Evolutionary conservation across 2,797 vertebrate genomes (phyloP), one percentile per base, ranked within the genome.

Genomic region (Chanos chanos): DNA sequence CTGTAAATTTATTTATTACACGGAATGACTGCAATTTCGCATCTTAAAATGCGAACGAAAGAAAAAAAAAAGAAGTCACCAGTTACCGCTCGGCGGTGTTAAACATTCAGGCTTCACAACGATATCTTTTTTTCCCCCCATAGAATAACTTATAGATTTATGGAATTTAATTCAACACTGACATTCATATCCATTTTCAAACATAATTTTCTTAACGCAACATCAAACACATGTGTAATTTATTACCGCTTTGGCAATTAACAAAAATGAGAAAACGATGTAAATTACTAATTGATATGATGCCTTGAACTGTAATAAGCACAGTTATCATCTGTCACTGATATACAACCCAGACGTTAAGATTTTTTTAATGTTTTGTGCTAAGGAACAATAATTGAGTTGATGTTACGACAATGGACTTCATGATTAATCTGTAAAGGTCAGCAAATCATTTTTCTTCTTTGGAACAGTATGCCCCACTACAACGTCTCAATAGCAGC

Each of bases 401-500:
- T n/a, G n/a, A n/a, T n/a, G n/a, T n/a, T n/a, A 84, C 84, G 85
- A 84, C 87, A 89, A 84, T 86, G 86, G 80, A 78, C 78, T 82
- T 85, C 83, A 84, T 89, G 85, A 85, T 85, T 87, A 83, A 82
- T 86, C 86, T 87, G 83, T 82, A 83, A 10, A 43, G 61, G 15
- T 36, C 30, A 36, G 21, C 30, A 51, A 43, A 61, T 27, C 56
- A 66, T 70, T 66, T 66, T 39, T 82, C 77, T 64, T 86, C 83
- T 85, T 84, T 82, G 83, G 79, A 81, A 88, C n/a, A 31, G 86
- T 93, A 93, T 90, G 91, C 87, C 88, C 87, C 79, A 86, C 93
- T 89, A 88, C 86, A 92, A 96, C 90, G 90, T 96, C 94, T 96
- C 96, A 94, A 96, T 97, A 93, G 90, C 83, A 91, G 86, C 85